Evolutionary conservation across 1,140 invertebrate genomes (phyloP).

Genomic region (Psilanteris sp.): DNA sequence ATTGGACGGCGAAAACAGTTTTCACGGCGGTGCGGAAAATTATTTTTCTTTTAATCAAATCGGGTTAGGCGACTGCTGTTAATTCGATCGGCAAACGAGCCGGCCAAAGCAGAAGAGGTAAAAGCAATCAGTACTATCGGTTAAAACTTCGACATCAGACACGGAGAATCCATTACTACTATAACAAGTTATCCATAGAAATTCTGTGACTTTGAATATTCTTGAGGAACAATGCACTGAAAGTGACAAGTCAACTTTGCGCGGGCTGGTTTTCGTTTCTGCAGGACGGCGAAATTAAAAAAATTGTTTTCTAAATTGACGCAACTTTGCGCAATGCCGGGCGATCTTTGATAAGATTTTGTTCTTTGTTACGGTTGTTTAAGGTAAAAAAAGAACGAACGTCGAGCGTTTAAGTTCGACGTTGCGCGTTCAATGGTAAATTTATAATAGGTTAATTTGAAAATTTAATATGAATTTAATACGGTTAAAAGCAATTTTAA

Average conservation of each 20-base stretch:
- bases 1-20: no score
- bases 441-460: no score
- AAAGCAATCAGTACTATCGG: slow-evolving; percentile 53
- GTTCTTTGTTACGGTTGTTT: no score
- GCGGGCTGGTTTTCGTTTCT: background rate
- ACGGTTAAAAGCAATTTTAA: no score
- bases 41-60: slow-evolving; percentile 30
- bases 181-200: slow-evolving; percentile 32
- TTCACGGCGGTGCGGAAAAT: no score
- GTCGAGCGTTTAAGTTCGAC: no score
- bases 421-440: no score
- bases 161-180: slow-evolving; percentile 53
- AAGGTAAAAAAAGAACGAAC: no score
- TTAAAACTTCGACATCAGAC: slow-evolving; percentile 37
- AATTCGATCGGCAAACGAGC: slow-evolving; percentile 34
- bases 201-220: slow-evolving; percentile 37
- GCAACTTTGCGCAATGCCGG: no score
- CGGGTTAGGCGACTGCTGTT: slow-evolving; percentile 32
- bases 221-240: slow-evolving; percentile 12
- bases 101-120: slow-evolving; percentile 15
- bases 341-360: no score
- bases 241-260: slow-evolving; percentile 12
- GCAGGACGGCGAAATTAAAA: slow-evolving; percentile 9
- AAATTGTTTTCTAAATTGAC: no score
- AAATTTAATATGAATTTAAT: no score